Base-by-base conservation (phyloP, 1,140 invertebrate species). In the Yoshiicerus persimilis region DNA sequence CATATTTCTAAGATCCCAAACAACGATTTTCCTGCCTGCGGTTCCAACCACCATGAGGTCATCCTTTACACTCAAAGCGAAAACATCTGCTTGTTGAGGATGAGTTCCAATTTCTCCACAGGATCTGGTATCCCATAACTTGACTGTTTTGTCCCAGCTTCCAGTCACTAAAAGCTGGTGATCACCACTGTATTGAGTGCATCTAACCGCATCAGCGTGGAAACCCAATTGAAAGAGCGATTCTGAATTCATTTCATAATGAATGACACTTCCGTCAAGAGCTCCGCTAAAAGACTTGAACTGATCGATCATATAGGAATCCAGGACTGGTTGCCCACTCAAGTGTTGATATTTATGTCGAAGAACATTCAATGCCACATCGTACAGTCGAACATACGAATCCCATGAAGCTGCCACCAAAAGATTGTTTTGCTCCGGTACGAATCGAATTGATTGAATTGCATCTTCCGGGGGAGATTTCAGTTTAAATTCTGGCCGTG, bases 1-100 rank as follows among this genome's bases (percentile, higher is more conserved):
- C 96, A 99, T 98, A 92, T 99, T 99, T 80, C 98, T 94, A n/a
- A 99, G 94, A 93, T 99, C 99, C 98, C 98, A 99, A 47, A 99
- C 97, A 88, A 97, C 94, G 84, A 98, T 97, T 93, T 98, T 97
- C 32, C 98, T 93, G 66, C 97, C 97, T 0, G 97, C 97, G 83
- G 98, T 99, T 0, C 98, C 99, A 64, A 99, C 98, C 34, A 99
- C 96, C 91, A 99, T 95, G 92, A 98, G 97, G 91, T 99, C 97
- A 70, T 98, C 98, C 92, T 97, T 97, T 32, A 99, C 95, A 88
- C 97, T 97, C 95, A 99, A 96, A 87, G 86, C 39, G 16, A 41
- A 86, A 2, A 89, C 87, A 96, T 96, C 92, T 95, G 95, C 98
- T 77, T 97, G 96, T 93, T 99, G 97, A 90, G 97, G 95, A 92